phyloP scores from a whole-genome alignment of 1,140 invertebrate genomes.

The Telenomus remus region DNA sequence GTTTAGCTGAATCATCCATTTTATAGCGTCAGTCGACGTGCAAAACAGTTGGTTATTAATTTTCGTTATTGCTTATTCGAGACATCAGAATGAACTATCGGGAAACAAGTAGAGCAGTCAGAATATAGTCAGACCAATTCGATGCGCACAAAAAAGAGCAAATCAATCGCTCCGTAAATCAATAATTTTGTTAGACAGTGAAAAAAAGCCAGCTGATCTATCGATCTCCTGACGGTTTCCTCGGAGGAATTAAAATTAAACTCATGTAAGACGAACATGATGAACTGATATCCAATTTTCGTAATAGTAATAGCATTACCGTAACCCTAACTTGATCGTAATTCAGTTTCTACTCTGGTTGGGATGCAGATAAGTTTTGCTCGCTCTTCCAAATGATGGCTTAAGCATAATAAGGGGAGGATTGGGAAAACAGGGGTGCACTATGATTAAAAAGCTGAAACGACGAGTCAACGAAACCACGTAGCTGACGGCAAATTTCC shows the following conservation, averaged over 20 bases:
- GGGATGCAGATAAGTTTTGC: conserved; percentile 32
- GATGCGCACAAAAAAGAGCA: too few relatives aligned
- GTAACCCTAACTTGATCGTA: conserved; percentile 7
- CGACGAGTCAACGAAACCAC: conserved; percentile 41
- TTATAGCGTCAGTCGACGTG: conserved; percentile 20
- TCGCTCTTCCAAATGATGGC: conserved; percentile 39
- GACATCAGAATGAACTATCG: too few relatives aligned
- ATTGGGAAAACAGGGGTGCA: conserved; percentile 21
- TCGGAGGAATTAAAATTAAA: too few relatives aligned
- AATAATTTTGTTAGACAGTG: too few relatives aligned
- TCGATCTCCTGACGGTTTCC: too few relatives aligned
- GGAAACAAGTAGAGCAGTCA: too few relatives aligned
- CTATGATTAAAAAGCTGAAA: conserved; percentile 39
- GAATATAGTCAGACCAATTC: too few relatives aligned
- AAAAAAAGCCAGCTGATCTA: too few relatives aligned
- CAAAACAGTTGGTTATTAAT: conserved; percentile 15
- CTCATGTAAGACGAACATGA: too few relatives aligned
- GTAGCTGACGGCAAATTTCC: conserved; percentile 28
- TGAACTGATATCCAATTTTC: not conserved
- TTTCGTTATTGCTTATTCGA: not conserved
- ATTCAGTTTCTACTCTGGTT: conserved; percentile 28
- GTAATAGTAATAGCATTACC: not conserved
- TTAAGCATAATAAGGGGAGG: conserved; percentile 23
- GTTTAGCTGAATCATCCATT: conserved; percentile 16
- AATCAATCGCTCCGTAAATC: too few relatives aligned